Evolutionary conservation across 2,888 invertebrate species (phyloP).

Genomic region (Hydriomena furcata): DNA sequence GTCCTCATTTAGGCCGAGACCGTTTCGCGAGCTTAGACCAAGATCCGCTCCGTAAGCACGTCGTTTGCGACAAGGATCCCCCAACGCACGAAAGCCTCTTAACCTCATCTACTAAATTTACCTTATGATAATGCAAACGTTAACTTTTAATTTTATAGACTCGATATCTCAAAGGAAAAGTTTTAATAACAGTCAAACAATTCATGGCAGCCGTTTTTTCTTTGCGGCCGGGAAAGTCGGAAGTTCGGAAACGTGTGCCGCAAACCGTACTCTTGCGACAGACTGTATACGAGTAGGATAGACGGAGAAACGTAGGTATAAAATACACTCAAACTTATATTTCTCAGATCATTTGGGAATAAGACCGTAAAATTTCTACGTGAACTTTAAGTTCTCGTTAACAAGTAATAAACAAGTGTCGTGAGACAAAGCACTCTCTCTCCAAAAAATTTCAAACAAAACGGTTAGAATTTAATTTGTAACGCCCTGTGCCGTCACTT

Average conservation of each 20-base stretch:
- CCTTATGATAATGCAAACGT: conserved; percentile 54
- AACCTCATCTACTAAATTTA: conserved; percentile 53
- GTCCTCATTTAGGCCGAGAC: conserved; percentile 68
- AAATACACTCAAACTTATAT: conserved; percentile 43
- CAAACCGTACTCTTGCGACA: conserved; percentile 50
- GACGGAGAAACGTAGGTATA: conserved; percentile 10
- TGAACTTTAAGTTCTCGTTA: conserved; percentile 30
- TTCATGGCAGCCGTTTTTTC: conserved; percentile 58
- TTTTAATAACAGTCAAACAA: conserved; percentile 63
- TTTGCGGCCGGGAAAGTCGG: conserved; percentile 43
- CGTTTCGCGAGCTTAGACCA: conserved; percentile 69
- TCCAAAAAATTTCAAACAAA: conserved; percentile 22
- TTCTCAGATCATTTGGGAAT: conserved; percentile 52
- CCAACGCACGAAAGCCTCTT: conserved; percentile 49
- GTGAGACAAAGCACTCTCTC: conserved; percentile 15
- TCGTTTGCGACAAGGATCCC: conserved; percentile 64
- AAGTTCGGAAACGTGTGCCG: conserved; percentile 56
- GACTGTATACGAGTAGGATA: conserved; percentile 12
- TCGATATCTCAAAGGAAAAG: conserved; percentile 53
- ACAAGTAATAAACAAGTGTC: conserved; percentile 15
- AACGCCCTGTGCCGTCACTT: conserved; percentile 44
- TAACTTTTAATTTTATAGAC: conserved; percentile 57
- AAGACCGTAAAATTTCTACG: conserved; percentile 37
- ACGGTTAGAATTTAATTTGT: conserved; percentile 39
- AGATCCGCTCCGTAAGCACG: conserved; percentile 69